These are phyloP conservation scores for Micrasema minimum DNA, from an alignment of 1,140 invertebrate species.

Conservation along the genomic window DNA sequence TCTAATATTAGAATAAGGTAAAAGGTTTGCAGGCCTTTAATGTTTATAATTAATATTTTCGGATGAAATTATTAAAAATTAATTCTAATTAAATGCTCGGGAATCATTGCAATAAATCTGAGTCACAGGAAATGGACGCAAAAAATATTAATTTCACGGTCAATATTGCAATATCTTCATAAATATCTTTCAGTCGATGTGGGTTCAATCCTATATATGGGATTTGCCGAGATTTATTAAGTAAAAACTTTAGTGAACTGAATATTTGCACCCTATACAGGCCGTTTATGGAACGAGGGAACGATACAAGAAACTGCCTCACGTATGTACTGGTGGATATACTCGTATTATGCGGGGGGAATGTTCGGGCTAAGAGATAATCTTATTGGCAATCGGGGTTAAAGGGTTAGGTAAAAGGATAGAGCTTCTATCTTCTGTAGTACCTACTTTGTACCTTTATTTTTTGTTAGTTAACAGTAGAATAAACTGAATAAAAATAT, in stretches of 20 bases:
- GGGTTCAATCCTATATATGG: constrained; percentile 1
- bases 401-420: constrained; percentile 52
- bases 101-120: no score
- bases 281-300: constrained; percentile 28
- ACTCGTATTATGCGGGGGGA: no score
- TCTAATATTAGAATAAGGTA: no score
- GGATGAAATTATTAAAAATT: no score
- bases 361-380: constrained; percentile 40
- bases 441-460: background rate
- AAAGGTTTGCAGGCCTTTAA: no score
- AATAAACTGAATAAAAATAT: no score
- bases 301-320: constrained; percentile 42
- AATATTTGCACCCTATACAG: constrained; percentile 34
- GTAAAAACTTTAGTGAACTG: constrained; percentile 16
- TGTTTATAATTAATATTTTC: no score
- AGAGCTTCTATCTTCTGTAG: constrained; percentile 39
- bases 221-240: constrained; percentile 11
- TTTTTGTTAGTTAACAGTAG: no score
- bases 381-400: constrained; percentile 54
- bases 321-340: constrained; percentile 23
- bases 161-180: constrained; percentile 29
- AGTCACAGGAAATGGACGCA: no score
- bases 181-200: constrained; percentile 2
- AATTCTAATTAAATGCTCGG: no score
- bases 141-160: constrained; percentile 19